Base-by-base conservation (phyloP, 2,888 invertebrate species). In the Orthonevra nobilis region DNA sequence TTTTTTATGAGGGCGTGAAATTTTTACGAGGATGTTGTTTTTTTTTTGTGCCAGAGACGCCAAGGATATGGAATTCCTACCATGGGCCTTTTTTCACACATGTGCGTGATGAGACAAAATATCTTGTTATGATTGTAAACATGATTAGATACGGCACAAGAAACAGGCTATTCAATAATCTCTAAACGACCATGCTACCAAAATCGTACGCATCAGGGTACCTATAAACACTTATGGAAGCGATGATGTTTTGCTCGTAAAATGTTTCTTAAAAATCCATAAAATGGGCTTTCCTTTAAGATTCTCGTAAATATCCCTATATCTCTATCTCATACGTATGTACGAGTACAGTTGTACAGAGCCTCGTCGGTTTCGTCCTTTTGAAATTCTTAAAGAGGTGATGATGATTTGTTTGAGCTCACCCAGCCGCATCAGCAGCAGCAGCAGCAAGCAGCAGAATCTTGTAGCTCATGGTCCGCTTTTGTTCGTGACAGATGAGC, bases 231-330 rank as follows among this genome's bases (percentile, higher is more conserved):
- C 73, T 74, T 74, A 60, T 20, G n/a, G 58, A 66, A 60, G 68
- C 68, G 68, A 66, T 74, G 73, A 74, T 74, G 73, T 66, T 74
- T 52, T 46, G 44, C 52, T 74, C 73, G 60, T 74, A 66, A 74
- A 74, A 74, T 74, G 52, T 74, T 68, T 66, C 73, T 74, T 66
- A 74, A 68, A 74, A 74, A 52, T 74, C 66, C 68, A 74, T 74
- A 74, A 74, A 60, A 66, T 14, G 12, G 58, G 58, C 50, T 58
- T 66, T 66, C 66, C 28, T 36, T 15, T 66, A 73, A 38, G 58
- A 73, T 34, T 56, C 6, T n/a, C 64, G 66, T 73, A 73, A 64
- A 66, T 73, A 58, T 66, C 14, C 26, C 32, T 46, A 60, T 46
- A 44, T 44, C 30, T 23, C 32, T 44, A 44, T 60, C 32, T 1